Base-by-base conservation (phyloP, 2,888 invertebrate species). In the Xestobium rufovillosum region DNA sequence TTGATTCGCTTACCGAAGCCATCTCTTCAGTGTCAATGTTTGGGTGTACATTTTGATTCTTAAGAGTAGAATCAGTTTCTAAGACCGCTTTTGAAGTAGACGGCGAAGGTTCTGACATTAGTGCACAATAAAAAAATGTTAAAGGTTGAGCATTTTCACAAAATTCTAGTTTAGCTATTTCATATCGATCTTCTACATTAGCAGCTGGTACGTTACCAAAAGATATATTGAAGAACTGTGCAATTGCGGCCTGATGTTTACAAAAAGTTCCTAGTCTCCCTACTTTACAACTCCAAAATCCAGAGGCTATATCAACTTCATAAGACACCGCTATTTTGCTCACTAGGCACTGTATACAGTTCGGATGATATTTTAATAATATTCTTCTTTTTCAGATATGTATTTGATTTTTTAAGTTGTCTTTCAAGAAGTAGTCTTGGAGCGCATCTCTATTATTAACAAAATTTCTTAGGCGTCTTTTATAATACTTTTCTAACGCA, bases 81-180 rank as follows among this genome's bases (percentile, higher is more conserved):
- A n/a, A n/a, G n/a, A n/a, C n/a, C n/a, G n/a, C n/a, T 27, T 27
- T 27, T 10, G 28, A 27, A 27, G 10, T 27, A 27, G 28, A 27
- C 11, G 28, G 28, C 28, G 11, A 27, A 27, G 28, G 28, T 27
- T 27, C 28, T 27, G 28, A 27, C 28, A 6, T 9, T 11, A n/a
- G n/a, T n/a, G n/a, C n/a, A n/a, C n/a, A n/a, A 27, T 27, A n/a
- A 27, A n/a, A 27, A 27, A 27, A 27, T 27, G 28, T 27, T 27
- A 27, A 27, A 9, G 28, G 28, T 10, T 27, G 11, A 27, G 28
- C 28, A 9, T 27, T 27, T 27, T 27, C 28, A 27, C 28, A 9
- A 27, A 27, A 27, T 27, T 9, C 28, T 10, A 27, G 11, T 23
- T 23, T 23, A 8, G 23, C 23, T 23, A 23, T 8, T 23, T 23